phyloP scores from a whole-genome alignment of 2,797 vertebrate genomes.

The Propithecus deckenii region DNA sequence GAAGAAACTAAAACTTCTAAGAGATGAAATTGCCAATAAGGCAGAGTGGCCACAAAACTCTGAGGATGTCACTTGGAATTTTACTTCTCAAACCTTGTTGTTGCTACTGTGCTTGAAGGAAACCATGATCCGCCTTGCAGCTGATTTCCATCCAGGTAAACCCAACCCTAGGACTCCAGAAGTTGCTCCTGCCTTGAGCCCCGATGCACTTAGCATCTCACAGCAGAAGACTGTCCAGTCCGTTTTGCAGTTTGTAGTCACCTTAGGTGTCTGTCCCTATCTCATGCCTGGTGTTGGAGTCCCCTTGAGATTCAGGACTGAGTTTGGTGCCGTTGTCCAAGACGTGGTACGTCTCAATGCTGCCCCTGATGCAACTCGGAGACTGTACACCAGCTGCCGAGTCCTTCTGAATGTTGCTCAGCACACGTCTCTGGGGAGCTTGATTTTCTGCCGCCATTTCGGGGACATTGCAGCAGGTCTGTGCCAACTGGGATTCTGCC shows the following conservation, averaged over 20 bases:
- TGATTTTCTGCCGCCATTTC: constrained; percentile 90
- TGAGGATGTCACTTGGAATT: constrained; percentile 88
- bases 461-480: constrained; percentile 92
- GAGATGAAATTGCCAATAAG: constrained; percentile 71
- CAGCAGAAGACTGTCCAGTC: constrained; percentile 89
- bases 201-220: constrained; percentile 91
- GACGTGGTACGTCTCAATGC: constrained; percentile 68
- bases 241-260: constrained; percentile 91
- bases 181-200: constrained; percentile 89
- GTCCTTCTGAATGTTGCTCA: constrained; percentile 86
- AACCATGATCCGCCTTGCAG: constrained; percentile 84
- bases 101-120: constrained; percentile 88
- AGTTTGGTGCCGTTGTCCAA: constrained; percentile 87
- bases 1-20: constrained; percentile 65
- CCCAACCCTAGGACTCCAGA: constrained; percentile 82
- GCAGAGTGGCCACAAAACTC: constrained; percentile 79
- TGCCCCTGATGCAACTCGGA: constrained; percentile 58
- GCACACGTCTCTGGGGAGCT: constrained; percentile 86
- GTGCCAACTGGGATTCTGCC: constrained; percentile 92
- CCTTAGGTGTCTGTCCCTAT: constrained; percentile 92
- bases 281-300: constrained; percentile 90
- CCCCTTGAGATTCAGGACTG: constrained; percentile 86
- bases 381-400: constrained; percentile 83
- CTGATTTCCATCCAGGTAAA: constrained; percentile 78
- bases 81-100: constrained; percentile 89